These are phyloP conservation scores for Sebastes schlegelii DNA, from an alignment of 2,113 vertebrate species.

Conservation along the genomic window DNA sequence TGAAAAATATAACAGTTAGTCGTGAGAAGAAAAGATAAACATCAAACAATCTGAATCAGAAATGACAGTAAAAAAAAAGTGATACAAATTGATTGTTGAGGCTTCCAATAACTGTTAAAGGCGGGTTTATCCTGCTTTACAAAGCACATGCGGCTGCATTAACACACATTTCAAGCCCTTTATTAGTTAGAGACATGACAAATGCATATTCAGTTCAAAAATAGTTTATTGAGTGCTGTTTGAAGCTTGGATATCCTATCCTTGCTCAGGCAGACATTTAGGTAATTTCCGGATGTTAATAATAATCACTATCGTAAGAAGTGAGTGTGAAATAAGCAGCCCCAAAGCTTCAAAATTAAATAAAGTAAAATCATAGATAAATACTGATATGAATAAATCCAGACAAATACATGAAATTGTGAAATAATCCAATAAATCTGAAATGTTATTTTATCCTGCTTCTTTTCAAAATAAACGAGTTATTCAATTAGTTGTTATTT, in stretches of 20 bases:
- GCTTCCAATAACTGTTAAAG: not conserved
- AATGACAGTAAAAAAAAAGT: not conserved
- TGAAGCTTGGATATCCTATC: not conserved
- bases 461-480: too few relatives aligned
- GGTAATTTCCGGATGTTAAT: not conserved
- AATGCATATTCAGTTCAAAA: not conserved
- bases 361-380: not conserved
- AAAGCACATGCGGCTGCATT: not conserved
- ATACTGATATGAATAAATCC: not conserved
- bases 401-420: not conserved
- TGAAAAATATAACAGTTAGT: conserved; percentile 4
- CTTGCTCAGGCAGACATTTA: conserved; percentile 8
- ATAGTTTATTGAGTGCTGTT: conserved; percentile 17
- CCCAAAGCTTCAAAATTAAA: not conserved
- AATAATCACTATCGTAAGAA: not conserved
- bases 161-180: not conserved
- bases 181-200: not conserved
- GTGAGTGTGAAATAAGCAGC: not conserved
- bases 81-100: not conserved
- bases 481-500: not conserved
- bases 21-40: not conserved
- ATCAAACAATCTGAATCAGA: not conserved
- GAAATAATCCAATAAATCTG: not conserved
- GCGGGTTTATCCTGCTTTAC: not conserved
- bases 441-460: too few relatives aligned